phyloP scores from a whole-genome alignment of 1,140 invertebrate species.

The Cydia strobilella region DNA sequence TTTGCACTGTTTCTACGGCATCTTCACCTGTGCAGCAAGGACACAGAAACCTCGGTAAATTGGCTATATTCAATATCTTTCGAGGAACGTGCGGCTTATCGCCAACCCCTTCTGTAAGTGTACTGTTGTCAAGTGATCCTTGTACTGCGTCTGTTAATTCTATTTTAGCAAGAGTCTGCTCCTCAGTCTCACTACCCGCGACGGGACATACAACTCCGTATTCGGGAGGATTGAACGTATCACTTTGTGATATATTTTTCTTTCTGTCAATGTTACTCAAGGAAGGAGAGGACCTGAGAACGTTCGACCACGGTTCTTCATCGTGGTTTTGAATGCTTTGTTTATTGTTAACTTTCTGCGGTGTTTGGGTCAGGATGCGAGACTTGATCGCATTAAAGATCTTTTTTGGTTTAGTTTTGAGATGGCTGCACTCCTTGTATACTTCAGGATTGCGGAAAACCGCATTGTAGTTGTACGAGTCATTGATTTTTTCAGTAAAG shows the following conservation, averaged over 20 bases:
- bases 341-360: constrained; percentile 1
- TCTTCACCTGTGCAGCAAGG: constrained; percentile 62
- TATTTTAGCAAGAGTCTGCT: not conserved
- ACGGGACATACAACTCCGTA: not conserved
- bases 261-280: constrained; percentile 37
- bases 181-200: not conserved
- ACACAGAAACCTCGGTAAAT: constrained; percentile 51
- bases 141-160: not conserved
- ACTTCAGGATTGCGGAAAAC: constrained; percentile 42
- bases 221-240: constrained; percentile 3
- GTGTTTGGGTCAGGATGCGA: not conserved
- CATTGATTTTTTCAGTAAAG: not conserved
- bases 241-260: constrained; percentile 17
- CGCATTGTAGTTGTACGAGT: not conserved
- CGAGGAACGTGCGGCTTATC: not conserved
- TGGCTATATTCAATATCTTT: constrained; percentile 41
- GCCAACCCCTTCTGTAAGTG: not conserved
- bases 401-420: constrained; percentile 38
- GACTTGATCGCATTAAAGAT: constrained; percentile 5
- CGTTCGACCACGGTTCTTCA: constrained; percentile 52
- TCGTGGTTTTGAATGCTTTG: not conserved
- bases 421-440: constrained; percentile 59
- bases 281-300: constrained; percentile 53
- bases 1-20: constrained; percentile 43
- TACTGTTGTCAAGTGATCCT: not conserved